phyloP scores from a whole-genome alignment of 2,888 invertebrate genomes.

The Ptychoptera albimana region DNA sequence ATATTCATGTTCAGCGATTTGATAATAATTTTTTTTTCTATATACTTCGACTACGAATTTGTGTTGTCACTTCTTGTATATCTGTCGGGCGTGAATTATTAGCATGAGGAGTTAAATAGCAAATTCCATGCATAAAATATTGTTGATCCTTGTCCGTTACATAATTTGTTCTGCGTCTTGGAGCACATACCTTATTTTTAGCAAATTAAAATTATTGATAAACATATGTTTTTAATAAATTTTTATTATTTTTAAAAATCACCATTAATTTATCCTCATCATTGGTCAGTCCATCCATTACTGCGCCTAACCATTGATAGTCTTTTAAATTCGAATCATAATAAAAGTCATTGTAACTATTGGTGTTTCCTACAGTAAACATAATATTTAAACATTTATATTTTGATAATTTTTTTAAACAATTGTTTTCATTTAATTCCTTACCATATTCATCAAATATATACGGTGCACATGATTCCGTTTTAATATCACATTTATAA shows the following conservation, averaged over 20 bases:
- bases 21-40: too few relatives aligned
- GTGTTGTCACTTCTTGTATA: conserved; percentile 24
- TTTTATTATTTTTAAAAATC: conserved; percentile 8
- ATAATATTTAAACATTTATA: too few relatives aligned
- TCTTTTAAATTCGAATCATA: conserved; percentile 28
- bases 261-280: conserved; percentile 25
- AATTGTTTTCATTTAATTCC: neutral
- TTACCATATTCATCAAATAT: conserved; percentile 26
- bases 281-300: conserved; percentile 31
- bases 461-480: conserved; percentile 24
- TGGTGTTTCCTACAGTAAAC: neutral
- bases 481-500: conserved; percentile 30
- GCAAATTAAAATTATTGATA: too few relatives aligned
- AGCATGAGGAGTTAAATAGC: conserved; percentile 28
- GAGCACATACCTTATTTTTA: too few relatives aligned
- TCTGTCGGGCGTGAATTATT: conserved; percentile 18
- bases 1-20: too few relatives aligned
- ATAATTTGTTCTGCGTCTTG: too few relatives aligned
- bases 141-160: conserved; percentile 7
- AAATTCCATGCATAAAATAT: conserved; percentile 29
- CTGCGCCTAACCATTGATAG: conserved; percentile 34
- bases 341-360: conserved; percentile 3
- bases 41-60: too few relatives aligned
- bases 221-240: neutral
- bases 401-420: too few relatives aligned